Evolutionary conservation across 2,113 vertebrate species (phyloP).

Genomic region (Syngnathus scovelli): DNA sequence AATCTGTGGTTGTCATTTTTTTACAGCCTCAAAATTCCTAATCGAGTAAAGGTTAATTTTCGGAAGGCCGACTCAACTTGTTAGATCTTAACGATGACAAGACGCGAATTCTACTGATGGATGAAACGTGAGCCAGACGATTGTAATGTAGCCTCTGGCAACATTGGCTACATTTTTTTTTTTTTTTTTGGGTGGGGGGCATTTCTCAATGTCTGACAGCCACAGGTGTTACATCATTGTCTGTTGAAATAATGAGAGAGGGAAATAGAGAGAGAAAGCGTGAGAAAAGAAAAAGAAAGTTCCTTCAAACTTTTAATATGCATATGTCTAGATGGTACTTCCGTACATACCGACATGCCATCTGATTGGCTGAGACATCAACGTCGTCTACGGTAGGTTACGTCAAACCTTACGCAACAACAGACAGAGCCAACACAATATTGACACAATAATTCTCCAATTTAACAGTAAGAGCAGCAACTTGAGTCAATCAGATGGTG

Average conservation of each 20-base stretch:
- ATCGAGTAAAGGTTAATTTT: neutral
- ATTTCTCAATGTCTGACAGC: constrained; percentile 27
- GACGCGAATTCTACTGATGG: constrained; percentile 6
- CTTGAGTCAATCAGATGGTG: constrained; percentile 36
- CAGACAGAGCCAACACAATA: neutral
- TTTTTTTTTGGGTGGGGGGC: neutral
- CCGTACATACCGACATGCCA: too few relatives aligned
- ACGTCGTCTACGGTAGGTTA: too few relatives aligned
- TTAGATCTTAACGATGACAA: neutral
- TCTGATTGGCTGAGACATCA: too few relatives aligned
- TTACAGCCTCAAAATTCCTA: too few relatives aligned
- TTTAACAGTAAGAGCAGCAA: constrained; percentile 34
- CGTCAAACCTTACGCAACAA: too few relatives aligned
- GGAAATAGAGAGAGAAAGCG: too few relatives aligned
- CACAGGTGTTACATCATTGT: constrained; percentile 12
- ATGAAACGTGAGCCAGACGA: constrained; percentile 19
- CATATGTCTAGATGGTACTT: too few relatives aligned
- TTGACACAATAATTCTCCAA: neutral
- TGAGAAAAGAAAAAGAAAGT: too few relatives aligned
- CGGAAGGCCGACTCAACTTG: neutral
- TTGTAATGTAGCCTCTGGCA: constrained; percentile 26
- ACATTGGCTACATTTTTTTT: constrained; percentile 27
- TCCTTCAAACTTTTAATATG: too few relatives aligned
- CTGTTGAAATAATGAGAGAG: too few relatives aligned
- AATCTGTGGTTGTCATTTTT: too few relatives aligned